phyloP scores from a whole-genome alignment of 2,113 vertebrate species.

The Phainopepla nitens region DNA sequence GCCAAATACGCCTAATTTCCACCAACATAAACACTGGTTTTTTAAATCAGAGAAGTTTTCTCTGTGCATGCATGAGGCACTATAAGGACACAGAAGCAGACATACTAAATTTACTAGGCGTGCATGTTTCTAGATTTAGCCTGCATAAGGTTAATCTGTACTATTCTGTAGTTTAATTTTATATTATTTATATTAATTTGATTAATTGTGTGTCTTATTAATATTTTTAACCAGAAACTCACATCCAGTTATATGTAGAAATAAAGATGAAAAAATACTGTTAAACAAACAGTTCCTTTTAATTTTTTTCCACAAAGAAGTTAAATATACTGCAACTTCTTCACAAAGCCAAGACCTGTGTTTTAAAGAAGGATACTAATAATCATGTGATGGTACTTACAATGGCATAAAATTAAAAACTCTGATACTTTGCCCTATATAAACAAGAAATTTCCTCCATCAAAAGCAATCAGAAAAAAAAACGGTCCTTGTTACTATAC shows the following conservation, averaged over 20 bases:
- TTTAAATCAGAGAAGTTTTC: background rate
- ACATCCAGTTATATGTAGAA: background rate
- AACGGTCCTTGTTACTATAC: background rate
- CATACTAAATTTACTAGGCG: background rate
- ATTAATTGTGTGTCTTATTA: background rate
- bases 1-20: background rate
- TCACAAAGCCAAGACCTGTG: background rate
- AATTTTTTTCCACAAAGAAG: background rate
- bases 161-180: background rate
- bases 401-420: background rate
- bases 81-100: background rate
- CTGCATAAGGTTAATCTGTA: background rate
- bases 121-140: background rate
- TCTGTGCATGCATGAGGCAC: background rate
- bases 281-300: background rate
- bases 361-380: background rate
- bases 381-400: background rate
- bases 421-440: background rate
- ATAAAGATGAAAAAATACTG: background rate
- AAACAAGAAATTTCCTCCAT: background rate
- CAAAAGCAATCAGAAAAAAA: background rate
- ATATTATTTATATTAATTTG: background rate
- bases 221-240: background rate
- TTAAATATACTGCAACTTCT: background rate
- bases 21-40: background rate